Evolutionary conservation across 2,113 vertebrate genomes (phyloP).

Genomic region (Patagioenas fasciata): DNA sequence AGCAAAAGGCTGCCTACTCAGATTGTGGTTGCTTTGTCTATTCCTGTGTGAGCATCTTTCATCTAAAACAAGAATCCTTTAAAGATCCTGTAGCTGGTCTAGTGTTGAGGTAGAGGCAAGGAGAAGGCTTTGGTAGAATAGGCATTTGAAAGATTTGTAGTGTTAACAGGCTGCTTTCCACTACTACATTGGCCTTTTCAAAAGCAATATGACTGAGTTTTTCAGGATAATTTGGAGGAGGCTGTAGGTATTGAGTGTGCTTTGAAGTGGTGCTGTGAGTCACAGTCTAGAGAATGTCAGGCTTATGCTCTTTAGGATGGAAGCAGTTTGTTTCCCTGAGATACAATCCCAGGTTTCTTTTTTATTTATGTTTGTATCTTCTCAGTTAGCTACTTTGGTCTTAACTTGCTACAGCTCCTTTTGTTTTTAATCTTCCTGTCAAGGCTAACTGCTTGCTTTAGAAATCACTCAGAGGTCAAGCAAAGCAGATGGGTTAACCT

Average conservation of each 20-base stretch:
- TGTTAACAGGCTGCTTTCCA: neutral
- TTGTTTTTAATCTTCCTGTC: neutral
- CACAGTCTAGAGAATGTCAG: neutral
- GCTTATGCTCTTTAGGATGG: neutral
- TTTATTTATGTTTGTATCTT: neutral
- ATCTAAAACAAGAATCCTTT: neutral
- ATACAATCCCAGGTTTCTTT: neutral
- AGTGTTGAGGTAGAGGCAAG: neutral
- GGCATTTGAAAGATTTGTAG: neutral
- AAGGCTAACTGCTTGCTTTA: neutral
- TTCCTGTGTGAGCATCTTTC: neutral
- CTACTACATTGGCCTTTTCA: neutral
- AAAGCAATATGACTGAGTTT: neutral
- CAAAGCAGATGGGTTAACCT: neutral
- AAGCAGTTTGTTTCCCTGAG: neutral
- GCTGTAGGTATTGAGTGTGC: neutral
- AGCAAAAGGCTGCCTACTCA: neutral
- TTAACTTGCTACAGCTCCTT: neutral
- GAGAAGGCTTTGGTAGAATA: neutral
- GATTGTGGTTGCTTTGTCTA: neutral
- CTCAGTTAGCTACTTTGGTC: neutral
- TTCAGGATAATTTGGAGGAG: neutral
- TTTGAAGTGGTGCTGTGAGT: neutral
- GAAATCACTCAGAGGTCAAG: rapidly evolving
- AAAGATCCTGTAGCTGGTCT: neutral